Percentiles rank a stretch among this genome's conserved stretches.
Evolutionary conservation across 1,140 invertebrate genomes (phyloP).

Genomic region (Macrosteles quadrilineatus): DNA sequence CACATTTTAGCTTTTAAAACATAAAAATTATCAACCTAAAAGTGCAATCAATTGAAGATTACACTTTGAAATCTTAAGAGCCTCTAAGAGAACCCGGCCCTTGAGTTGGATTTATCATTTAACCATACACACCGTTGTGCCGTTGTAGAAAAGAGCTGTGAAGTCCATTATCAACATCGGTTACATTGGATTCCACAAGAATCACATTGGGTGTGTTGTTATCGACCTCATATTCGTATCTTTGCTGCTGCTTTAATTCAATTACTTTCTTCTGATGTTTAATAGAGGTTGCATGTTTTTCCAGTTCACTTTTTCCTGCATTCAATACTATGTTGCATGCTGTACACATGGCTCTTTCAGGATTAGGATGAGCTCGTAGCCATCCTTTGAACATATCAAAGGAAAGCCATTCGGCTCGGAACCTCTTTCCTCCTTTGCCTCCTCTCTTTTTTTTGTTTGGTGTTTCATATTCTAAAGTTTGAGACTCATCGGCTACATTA

Average conservation of each 20-base stretch:
- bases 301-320: conserved; percentile 46
- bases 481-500: not conserved
- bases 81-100: not conserved
- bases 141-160: not conserved
- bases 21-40: too few relatives aligned
- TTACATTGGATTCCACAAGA: conserved; percentile 6
- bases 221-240: not conserved
- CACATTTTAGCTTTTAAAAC: too few relatives aligned
- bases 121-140: conserved; percentile 28
- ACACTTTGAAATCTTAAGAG: too few relatives aligned
- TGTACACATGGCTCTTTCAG: conserved; percentile 43
- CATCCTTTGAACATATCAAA: conserved; percentile 44
- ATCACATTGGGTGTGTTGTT: conserved; percentile 18
- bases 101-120: not conserved
- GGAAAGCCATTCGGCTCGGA: conserved; percentile 41
- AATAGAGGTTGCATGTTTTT: conserved; percentile 46
- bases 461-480: not conserved
- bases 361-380: conserved; percentile 40
- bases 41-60: too few relatives aligned
- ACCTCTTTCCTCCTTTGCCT: conserved; percentile 28
- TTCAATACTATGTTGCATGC: conserved; percentile 45
- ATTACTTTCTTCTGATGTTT: conserved; percentile 40
- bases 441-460: conserved; percentile 7
- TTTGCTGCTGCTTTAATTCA: not conserved
- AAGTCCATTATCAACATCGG: conserved; percentile 11